Evolutionary conservation across 2,797 vertebrate species (phyloP).

Genomic region (Enteromius fasciolatus): DNA sequence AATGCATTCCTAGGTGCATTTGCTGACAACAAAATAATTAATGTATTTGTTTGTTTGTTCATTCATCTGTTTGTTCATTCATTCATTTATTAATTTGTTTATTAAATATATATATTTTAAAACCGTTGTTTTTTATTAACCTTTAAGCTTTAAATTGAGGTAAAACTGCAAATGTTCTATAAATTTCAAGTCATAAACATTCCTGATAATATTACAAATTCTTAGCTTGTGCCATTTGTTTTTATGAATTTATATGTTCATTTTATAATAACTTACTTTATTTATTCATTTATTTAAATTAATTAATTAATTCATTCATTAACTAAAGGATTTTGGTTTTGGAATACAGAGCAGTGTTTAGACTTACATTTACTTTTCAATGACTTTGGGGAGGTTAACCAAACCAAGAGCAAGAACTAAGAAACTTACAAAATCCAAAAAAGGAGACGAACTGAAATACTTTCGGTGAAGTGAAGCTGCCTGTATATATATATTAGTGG

Average conservation of each 20-base stretch:
- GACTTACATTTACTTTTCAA: not conserved
- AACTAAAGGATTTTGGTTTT: not conserved
- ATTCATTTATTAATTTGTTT: too few species aligned
- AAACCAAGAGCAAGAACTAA: slow-evolving; percentile 4
- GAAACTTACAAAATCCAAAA: slow-evolving; percentile 5
- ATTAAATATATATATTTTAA: not conserved
- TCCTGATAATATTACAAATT: not conserved
- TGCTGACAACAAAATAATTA: not conserved
- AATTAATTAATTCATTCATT: not conserved
- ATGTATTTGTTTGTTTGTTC: too few species aligned
- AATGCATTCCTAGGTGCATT: not conserved
- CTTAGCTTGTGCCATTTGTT: not conserved
- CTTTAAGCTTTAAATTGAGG: not conserved
- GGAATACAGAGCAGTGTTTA: not conserved
- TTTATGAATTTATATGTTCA: not conserved
- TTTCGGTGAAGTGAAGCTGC: slow-evolving; percentile 34
- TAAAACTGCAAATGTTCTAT: not conserved
- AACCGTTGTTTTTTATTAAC: not conserved
- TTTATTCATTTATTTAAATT: not conserved
- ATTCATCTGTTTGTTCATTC: too few species aligned
- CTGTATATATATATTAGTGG: slow-evolving; percentile 26
- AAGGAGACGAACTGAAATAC: slow-evolving; percentile 21
- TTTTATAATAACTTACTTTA: not conserved
- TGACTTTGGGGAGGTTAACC: slow-evolving; percentile 11
- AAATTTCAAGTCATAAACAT: not conserved